These are phyloP conservation scores for Drosophila pachea DNA, from an alignment of 1,140 invertebrate genomes.

Conservation along the genomic window DNA sequence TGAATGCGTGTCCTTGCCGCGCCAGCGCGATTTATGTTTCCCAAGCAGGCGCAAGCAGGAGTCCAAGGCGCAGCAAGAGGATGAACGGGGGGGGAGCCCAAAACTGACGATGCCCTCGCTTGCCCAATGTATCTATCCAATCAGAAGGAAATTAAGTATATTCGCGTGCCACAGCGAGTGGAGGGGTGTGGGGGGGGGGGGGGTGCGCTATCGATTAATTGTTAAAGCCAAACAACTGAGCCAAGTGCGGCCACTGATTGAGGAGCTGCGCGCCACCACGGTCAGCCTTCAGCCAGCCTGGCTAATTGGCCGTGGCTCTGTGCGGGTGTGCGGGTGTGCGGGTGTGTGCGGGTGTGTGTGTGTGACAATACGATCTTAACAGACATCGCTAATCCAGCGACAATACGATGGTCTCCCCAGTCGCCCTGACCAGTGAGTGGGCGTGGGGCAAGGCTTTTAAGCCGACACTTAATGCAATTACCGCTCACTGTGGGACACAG, in stretches of 20 bases:
- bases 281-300: slow-evolving; percentile 22
- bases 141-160: slow-evolving; percentile 71
- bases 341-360: background rate
- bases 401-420: slow-evolving; percentile 20
- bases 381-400: slow-evolving; percentile 59
- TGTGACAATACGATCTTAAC: slow-evolving; percentile 37
- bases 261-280: background rate
- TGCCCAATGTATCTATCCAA: slow-evolving; percentile 58
- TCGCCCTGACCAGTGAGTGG: background rate
- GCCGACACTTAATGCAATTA: slow-evolving; percentile 76
- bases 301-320: slow-evolving; percentile 63
- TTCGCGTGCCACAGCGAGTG: slow-evolving; percentile 54
- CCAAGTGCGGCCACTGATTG: no score
- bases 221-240: slow-evolving; percentile 53
- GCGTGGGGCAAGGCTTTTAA: slow-evolving; percentile 51
- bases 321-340: slow-evolving; percentile 34
- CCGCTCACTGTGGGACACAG: slow-evolving; percentile 50
- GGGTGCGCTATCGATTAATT: slow-evolving; percentile 61
- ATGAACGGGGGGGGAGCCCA: no score
- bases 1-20: slow-evolving; percentile 55
- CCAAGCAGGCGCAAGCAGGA: slow-evolving; percentile 36
- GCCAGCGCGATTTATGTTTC: slow-evolving; percentile 65
- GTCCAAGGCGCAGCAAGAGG: no score
- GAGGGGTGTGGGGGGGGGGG: background rate
- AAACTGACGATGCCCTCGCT: slow-evolving; percentile 18